phyloP scores from a whole-genome alignment of 1,140 invertebrate species.

The Bombus breviceps region DNA sequence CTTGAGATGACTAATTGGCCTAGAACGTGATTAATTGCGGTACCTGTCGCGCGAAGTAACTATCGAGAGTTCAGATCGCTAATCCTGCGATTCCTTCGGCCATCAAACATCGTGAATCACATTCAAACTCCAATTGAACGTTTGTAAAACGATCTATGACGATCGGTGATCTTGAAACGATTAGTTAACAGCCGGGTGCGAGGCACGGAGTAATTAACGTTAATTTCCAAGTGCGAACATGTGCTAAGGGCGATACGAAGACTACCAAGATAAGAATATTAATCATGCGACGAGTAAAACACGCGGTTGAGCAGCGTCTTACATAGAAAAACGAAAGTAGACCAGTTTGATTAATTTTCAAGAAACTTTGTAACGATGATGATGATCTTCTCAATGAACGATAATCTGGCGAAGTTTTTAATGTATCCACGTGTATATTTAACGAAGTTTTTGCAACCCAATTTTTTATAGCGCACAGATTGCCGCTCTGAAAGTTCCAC shows the following conservation, averaged over 20 bases:
- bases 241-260: conserved; percentile 22
- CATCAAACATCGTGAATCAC: neutral
- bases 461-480: neutral
- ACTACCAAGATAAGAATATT: neutral
- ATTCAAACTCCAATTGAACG: neutral
- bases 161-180: neutral
- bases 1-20: conserved; percentile 33
- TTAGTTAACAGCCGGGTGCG: conserved; percentile 13
- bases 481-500: neutral
- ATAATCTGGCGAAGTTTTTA: neutral
- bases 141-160: no score
- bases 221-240: conserved; percentile 1
- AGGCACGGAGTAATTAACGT: conserved; percentile 17
- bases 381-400: neutral
- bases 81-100: neutral
- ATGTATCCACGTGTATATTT: no score
- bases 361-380: neutral
- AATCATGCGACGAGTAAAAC: conserved; percentile 10
- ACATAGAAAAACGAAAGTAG: neutral
- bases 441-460: neutral
- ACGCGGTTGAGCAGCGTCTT: neutral
- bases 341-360: conserved; percentile 6
- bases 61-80: neutral
- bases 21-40: conserved; percentile 20
- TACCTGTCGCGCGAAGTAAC: neutral